phyloP scores from a whole-genome alignment of 2,888 invertebrate genomes.

The Acrobasis repandana region DNA sequence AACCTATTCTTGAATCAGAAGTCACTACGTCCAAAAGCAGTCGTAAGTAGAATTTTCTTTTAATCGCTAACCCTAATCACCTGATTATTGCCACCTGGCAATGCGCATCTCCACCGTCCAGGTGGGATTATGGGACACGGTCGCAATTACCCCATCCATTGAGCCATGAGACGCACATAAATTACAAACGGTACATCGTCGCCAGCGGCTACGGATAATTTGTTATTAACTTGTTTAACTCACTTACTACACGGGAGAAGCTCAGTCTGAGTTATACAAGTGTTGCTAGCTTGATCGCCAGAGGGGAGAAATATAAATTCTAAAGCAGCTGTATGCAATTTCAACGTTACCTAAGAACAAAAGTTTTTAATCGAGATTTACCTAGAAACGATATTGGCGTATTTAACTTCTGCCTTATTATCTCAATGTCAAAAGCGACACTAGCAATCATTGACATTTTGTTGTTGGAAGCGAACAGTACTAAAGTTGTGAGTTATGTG shows the following conservation, averaged over 20 bases:
- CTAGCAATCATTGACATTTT: conserved; percentile 46
- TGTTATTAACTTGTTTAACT: conserved; percentile 41
- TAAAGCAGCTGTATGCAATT: neutral
- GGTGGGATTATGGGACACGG: conserved; percentile 38
- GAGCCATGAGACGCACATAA: conserved; percentile 52
- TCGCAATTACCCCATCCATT: conserved; percentile 53
- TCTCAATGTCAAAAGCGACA: conserved; percentile 55
- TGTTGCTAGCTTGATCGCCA: neutral
- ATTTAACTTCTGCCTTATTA: conserved; percentile 47
- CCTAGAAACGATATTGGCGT: conserved; percentile 43
- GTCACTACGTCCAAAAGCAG: too few relatives aligned
- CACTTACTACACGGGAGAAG: conserved; percentile 31
- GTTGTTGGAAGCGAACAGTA: conserved; percentile 21
- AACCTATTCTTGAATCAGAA: too few relatives aligned
- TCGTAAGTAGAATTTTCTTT: neutral
- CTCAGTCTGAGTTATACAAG: conserved; percentile 18
- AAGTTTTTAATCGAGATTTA: conserved; percentile 38
- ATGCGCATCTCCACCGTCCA: conserved; percentile 2
- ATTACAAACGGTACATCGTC: conserved; percentile 43
- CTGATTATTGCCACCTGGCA: too few relatives aligned
- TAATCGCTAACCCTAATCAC: neutral
- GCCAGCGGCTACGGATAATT: conserved; percentile 35
- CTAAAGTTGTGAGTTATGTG: conserved; percentile 23
- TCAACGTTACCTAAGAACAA: neutral
- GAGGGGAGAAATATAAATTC: neutral